phyloP scores from a whole-genome alignment of 92 coral and sea anemone genomes.

The Siderastrea radians region DNA sequence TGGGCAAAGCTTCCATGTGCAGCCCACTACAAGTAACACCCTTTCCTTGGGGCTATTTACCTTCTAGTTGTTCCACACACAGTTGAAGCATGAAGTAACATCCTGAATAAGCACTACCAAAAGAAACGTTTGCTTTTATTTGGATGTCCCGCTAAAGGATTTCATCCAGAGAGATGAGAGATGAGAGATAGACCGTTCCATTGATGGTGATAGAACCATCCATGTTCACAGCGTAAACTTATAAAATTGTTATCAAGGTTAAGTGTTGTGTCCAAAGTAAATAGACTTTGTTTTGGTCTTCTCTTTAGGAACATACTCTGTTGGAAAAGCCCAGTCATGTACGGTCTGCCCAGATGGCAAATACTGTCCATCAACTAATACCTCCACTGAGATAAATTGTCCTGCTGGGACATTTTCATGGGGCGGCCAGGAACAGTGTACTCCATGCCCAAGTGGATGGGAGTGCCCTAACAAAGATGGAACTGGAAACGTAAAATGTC shows the following conservation, averaged over 20 bases:
- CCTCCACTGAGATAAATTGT: conserved; percentile 59
- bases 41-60: too few species aligned
- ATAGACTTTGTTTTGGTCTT: neutral
- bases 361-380: conserved; percentile 80
- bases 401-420: conserved; percentile 80
- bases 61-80: too few species aligned
- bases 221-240: too few species aligned
- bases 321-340: conserved; percentile 79
- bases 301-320: conserved; percentile 88
- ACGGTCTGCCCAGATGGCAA: conserved; percentile 86
- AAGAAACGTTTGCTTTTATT: too few species aligned
- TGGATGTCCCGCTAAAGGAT: too few species aligned
- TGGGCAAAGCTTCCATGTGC: too few species aligned
- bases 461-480: conserved; percentile 87
- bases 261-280: neutral
- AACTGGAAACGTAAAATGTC: conserved; percentile 86
- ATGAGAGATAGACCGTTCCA: too few species aligned
- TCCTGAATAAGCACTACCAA: too few species aligned
- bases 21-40: too few species aligned
- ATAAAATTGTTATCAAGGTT: neutral
- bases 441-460: conserved; percentile 91
- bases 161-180: too few species aligned
- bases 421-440: conserved; percentile 84
- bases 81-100: too few species aligned
- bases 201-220: too few species aligned